phyloP scores from a whole-genome alignment of 2,888 invertebrate species.

The Dryadula phaetusa region DNA sequence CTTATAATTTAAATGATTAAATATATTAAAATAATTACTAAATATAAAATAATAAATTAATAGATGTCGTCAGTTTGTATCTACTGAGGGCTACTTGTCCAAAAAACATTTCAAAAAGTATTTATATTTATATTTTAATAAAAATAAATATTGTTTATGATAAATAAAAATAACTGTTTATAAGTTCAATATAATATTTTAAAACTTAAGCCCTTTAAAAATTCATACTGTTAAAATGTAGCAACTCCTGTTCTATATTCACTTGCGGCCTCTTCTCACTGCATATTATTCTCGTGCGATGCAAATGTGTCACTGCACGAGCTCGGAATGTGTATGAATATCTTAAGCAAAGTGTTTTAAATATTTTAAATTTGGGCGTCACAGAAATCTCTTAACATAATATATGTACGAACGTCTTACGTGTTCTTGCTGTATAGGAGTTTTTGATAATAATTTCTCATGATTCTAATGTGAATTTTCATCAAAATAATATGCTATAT shows the following conservation, averaged over 20 bases:
- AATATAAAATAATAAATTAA: too few species aligned
- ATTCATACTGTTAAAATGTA: not conserved
- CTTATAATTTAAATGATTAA: too few species aligned
- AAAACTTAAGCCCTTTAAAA: not conserved
- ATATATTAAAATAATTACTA: too few species aligned
- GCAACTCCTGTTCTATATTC: constrained; percentile 4
- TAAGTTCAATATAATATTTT: not conserved
- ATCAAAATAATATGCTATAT: too few species aligned
- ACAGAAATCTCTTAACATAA: constrained; percentile 1
- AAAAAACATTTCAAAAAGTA: too few species aligned
- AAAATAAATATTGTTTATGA: too few species aligned
- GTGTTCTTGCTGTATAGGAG: not conserved
- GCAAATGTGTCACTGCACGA: constrained; percentile 26
- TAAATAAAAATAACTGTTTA: too few species aligned
- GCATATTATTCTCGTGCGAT: constrained; percentile 25
- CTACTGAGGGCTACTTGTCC: too few species aligned
- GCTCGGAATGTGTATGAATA: constrained; percentile 24
- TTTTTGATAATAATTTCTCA: too few species aligned
- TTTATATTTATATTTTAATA: too few species aligned
- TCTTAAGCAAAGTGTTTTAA: constrained; percentile 25
- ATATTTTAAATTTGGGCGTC: constrained; percentile 9
- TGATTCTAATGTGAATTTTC: too few species aligned
- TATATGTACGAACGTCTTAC: not conserved
- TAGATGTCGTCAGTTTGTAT: too few species aligned
- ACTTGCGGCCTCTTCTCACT: constrained; percentile 14